phyloP scores from a whole-genome alignment of 2,113 vertebrate genomes.

The Polyodon spathula region DNA sequence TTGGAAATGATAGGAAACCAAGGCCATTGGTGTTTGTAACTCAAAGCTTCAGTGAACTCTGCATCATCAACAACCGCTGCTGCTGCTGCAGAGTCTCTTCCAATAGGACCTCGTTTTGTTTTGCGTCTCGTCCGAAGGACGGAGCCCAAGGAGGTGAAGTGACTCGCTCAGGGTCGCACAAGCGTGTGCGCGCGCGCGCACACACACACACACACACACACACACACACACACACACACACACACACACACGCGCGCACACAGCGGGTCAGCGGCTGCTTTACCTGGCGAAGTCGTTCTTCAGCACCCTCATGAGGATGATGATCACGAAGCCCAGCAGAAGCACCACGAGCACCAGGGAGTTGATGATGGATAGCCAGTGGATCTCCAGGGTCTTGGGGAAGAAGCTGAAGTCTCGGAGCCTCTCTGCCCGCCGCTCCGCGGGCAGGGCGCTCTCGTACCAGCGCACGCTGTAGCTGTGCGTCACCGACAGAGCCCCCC shows the following conservation, averaged over 20 bases:
- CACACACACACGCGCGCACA: not conserved
- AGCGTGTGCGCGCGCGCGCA: too few species aligned
- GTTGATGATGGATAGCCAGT: constrained; percentile 89
- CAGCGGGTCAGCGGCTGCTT: too few species aligned
- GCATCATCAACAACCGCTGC: too few species aligned
- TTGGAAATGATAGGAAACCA: too few species aligned
- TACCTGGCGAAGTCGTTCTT: constrained; percentile 81
- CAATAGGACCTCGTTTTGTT: too few species aligned
- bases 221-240: not conserved
- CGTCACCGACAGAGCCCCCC: constrained; percentile 46
- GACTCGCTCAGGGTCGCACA: too few species aligned
- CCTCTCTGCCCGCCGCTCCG: constrained; percentile 61
- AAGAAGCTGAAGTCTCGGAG: constrained; percentile 74
- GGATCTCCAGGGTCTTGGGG: constrained; percentile 83
- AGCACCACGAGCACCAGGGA: constrained; percentile 85
- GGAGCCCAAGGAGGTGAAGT: too few species aligned
- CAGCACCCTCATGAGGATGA: constrained; percentile 86
- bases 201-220: too few species aligned
- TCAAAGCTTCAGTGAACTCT: too few species aligned
- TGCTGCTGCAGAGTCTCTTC: too few species aligned
- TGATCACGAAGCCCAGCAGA: constrained; percentile 81
- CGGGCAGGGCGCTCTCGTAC: constrained; percentile 62
- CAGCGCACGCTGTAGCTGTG: constrained; percentile 82
- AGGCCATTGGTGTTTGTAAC: too few species aligned
- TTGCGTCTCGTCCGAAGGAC: too few species aligned